Base-by-base conservation (phyloP, 2,113 vertebrate species). In the Addax nasomaculatus region DNA sequence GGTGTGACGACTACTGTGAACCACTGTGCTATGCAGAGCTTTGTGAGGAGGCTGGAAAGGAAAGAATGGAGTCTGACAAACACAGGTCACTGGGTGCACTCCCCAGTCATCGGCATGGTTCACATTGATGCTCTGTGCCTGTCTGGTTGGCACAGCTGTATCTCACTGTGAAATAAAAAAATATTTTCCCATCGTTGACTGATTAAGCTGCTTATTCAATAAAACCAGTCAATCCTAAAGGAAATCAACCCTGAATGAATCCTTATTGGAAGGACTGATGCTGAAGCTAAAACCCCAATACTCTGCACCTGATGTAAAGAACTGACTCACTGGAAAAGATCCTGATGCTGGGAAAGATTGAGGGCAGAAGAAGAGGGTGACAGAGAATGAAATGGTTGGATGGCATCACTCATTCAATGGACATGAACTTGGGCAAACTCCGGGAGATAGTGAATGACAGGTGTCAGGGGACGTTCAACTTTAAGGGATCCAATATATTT, bases 71-170 rank as follows among this genome's bases (percentile, higher is more conserved):
- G 5, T 12, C 1, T 2, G 9, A 29, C 27, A 3, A 55, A 25
- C 14, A 2, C 3, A 11, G 6, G n/a, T 2, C 79, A 19, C 79
- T n/a, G 21, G 11, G 3, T 17, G 12, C 3, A 3, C 5, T 53
- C 9, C 45, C 29, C 0, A 1, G 14, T 45, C 16, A 36, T 2
- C 1, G 1, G 2, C 3, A 0, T 29, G 21, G 9, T 6, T 45
- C n/a, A 16, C 29, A 0, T 4, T 21, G 8, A 55, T 17, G 5
- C n/a, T 16, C 39, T 33, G 15, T 8, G 5, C 1, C 80, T 27
- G 23, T 16, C 27, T 73, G 43, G 17, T 60, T 73, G 3, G 15
- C 39, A 17, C 58, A 25, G 10, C 57, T 83, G 3, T 19, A 5
- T 6, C 33, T 39, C 13, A 3, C 19, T 12, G 2, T 36, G 15